Percentiles rank a stretch among this genome's conserved stretches.
Conservation (phyloP, 1,140 invertebrate species). For the Zaprionus inermis region DNA sequence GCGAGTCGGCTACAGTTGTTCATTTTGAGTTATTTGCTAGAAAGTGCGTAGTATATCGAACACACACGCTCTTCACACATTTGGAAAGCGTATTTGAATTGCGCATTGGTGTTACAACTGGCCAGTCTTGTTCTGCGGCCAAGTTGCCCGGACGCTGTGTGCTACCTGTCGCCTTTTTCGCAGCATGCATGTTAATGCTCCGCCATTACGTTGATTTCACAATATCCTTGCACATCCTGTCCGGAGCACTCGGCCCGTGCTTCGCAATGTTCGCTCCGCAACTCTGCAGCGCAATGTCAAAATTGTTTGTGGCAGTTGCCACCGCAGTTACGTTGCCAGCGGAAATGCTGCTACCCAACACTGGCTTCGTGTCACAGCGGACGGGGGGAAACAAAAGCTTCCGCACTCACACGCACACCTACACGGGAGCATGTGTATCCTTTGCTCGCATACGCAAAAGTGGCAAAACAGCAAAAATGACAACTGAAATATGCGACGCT, state of each 20-base stretch:
- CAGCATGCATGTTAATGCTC: conserved; percentile 68
- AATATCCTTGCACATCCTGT: conserved; percentile 79
- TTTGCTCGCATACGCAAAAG: conserved; percentile 56
- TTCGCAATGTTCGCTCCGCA: conserved; percentile 23
- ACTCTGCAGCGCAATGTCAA: conserved; percentile 67
- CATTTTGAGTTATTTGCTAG: background rate
- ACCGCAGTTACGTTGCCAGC: conserved; percentile 70
- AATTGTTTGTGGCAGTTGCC: conserved; percentile 79
- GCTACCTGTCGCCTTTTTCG: conserved; percentile 56
- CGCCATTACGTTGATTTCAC: conserved; percentile 78
- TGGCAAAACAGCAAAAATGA: conserved; percentile 77
- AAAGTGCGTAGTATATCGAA: too few species aligned
- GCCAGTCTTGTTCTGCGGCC: conserved; percentile 36
- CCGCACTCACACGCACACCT: conserved; percentile 19
- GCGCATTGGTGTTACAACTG: background rate
- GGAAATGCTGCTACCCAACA: conserved; percentile 58
- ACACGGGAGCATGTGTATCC: conserved; percentile 15
- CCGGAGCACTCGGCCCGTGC: conserved; percentile 33
- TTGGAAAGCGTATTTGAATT: conserved; percentile 14
- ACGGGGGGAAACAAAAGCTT: conserved; percentile 13
- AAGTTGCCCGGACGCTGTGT: conserved; percentile 35
- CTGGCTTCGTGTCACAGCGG: background rate
- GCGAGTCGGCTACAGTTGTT: background rate
- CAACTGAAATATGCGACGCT: conserved; percentile 73
- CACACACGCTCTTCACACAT: too few species aligned